Percentiles rank a stretch among this genome's conserved stretches.
Conservation (phyloP, 1,140 invertebrate species). For the Venturia canescens region DNA sequence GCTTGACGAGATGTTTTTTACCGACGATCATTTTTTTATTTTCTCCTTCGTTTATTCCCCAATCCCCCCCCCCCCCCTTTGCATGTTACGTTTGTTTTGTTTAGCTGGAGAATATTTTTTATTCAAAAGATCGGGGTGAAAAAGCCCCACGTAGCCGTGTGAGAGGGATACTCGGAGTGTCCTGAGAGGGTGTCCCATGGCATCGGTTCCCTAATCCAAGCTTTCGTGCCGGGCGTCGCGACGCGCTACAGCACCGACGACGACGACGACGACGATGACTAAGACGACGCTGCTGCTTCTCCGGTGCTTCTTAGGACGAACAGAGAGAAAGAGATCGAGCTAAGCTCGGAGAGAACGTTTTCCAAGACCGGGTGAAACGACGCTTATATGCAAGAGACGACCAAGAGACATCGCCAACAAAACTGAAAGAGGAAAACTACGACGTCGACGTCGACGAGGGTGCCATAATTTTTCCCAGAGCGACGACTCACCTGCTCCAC, state of each 20-base stretch:
- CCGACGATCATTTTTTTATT: not conserved
- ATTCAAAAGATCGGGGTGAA: not conserved
- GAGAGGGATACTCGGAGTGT: not conserved
- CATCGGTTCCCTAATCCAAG: slow-evolving; percentile 43
- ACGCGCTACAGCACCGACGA: slow-evolving; percentile 35
- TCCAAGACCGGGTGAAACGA: slow-evolving; percentile 41
- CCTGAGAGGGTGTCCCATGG: slow-evolving; percentile 16
- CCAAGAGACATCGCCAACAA: slow-evolving; percentile 28
- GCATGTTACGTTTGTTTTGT: not conserved
- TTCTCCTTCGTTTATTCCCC: no score
- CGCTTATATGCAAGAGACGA: slow-evolving; percentile 32
- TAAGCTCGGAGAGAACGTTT: slow-evolving; percentile 40
- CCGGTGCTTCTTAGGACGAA: not conserved
- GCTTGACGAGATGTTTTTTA: slow-evolving; percentile 28
- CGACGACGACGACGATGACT: slow-evolving; percentile 19
- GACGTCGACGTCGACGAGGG: slow-evolving; percentile 32
- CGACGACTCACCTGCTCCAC: slow-evolving; percentile 21
- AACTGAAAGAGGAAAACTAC: not conserved
- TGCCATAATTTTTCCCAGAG: slow-evolving; percentile 35
- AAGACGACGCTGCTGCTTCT: not conserved
- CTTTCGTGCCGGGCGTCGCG: slow-evolving; percentile 43
- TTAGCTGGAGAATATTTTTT: not conserved
- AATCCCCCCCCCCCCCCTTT: no score
- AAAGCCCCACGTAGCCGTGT: not conserved
- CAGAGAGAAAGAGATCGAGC: slow-evolving; percentile 11